Evolutionary conservation across 2,888 invertebrate species (phyloP).

Genomic region (Synergus laeviventris): DNA sequence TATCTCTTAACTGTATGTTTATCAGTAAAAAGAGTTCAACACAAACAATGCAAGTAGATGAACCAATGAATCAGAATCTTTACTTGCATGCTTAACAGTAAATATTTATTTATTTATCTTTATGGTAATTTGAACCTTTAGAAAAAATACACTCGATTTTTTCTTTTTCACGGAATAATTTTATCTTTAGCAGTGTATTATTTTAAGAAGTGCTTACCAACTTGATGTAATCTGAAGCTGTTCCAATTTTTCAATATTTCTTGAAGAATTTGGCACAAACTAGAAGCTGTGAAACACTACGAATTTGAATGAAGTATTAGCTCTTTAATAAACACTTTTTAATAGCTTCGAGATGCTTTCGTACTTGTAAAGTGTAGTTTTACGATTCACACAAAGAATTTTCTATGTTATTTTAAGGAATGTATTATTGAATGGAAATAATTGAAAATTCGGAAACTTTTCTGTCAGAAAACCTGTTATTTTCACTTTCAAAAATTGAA

Average conservation of each 20-base stretch:
- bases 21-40: too few relatives aligned
- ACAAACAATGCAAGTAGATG: too few relatives aligned
- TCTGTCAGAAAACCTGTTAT: neutral
- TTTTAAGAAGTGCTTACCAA: neutral
- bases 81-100: too few relatives aligned
- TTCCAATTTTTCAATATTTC: neutral
- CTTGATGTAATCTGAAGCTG: neutral
- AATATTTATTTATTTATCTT: too few relatives aligned
- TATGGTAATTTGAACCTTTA: too few relatives aligned
- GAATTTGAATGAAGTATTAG: neutral
- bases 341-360: neutral
- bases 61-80: too few relatives aligned
- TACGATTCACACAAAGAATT: neutral
- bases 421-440: neutral
- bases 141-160: too few relatives aligned
- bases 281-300: too few relatives aligned
- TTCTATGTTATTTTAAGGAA: neutral
- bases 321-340: neutral
- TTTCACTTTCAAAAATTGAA: neutral
- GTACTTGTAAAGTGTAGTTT: neutral
- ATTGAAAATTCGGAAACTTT: slow-evolving; percentile 3
- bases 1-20: too few relatives aligned
- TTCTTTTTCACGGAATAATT: too few relatives aligned
- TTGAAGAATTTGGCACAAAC: neutral
- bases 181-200: too few relatives aligned